Base-by-base conservation (phyloP, 2,113 vertebrate genomes). In the Lamprotornis superbus region DNA sequence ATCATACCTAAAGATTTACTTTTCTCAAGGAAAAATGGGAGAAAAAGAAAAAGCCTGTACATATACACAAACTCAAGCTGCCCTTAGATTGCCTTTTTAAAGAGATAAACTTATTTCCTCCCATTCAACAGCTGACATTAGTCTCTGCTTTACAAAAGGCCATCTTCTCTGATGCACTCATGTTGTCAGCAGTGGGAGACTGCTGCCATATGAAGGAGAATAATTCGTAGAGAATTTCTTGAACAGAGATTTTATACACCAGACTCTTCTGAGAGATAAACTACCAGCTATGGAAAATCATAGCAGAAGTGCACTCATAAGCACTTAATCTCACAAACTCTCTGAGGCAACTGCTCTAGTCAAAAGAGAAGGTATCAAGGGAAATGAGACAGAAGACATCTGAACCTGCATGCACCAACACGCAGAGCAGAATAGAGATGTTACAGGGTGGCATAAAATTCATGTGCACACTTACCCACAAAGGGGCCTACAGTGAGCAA, bases 301-400 rank as follows among this genome's bases (percentile, higher is more conserved):
- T 23, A 75, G 64, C 40, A 91, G 55, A 93, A 87, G 31, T 46
- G 46, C n/a, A 94, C 89, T 91, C 86, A 59, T 40, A 82, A 61
- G 40, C 37, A 75, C 15, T 81, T 75, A 37, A 1, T 17, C 65
- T 77, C 35, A 73, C 80, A 94, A 92, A 22, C 33, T 63, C 20
- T 65, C 63, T 47, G 42, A 69, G 27, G 56, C 24, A 69, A 56
- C 57, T 39, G 44, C 47, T 65, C 22, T 42, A 44, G 23, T 65
- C 31, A 65, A 68, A 71, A 82, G 25, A 79, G 55, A 79, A 39
- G 15, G 50, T 49, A 83, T 39, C 20, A 35, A 33, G 19, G 18
- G 20, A 87, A 88, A 59, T 0, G 1, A 59, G 23, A 63, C 40
- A 61, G 46, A 65, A 79, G 27, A 19, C 24, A 53, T 4, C 19